Evolutionary conservation across 92 coral and sea anemone genomes (phyloP), one percentile per base, ranked within the genome.

Genomic region (Porites rus): DNA sequence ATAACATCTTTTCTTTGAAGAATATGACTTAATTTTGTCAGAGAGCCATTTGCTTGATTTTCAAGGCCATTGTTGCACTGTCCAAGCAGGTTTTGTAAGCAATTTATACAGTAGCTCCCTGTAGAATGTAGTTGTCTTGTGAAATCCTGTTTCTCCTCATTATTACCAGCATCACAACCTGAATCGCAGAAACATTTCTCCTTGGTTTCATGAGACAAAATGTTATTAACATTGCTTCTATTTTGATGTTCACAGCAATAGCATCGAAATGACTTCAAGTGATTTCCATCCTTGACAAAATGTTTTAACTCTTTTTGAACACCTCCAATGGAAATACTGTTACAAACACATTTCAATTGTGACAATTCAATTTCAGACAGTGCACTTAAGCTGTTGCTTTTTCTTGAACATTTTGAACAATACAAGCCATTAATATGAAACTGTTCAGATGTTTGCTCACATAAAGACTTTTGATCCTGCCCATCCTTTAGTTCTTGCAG

Each of bases 261-360:
- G 78, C 98, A 94, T 22, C 79, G 84, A 73, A 94, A 94, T 1
- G 98, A 84, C 38, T 80, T 91, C 74, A 85, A 89, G 8, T 87
- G 79, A 51, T 53, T 80, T 75, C n/a, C 17, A 82, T 86, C 91
- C 64, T 81, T 72, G 3, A 92, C 2, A 82, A 94, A 91, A 67
- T 90, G 98, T 65, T 77, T 88, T 66, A 92, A 70, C 65, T 90
- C 96, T 75, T 93, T 94, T 4, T 85, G 74, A 28, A 82, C 78
- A 19, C 86, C 88, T 78, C 91, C 84, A 79, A 78, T 89, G 7
- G 93, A 86, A 43, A 89, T 50, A 62, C 82, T 77, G 60, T 85
- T 79, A 65, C 95, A 88, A 8, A 79, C 50, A 56, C 87, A 91
- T 0, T 74, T 64, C 60, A 75, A 31, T 22, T 81, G 84, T 31